phyloP scores from a whole-genome alignment of 1,140 invertebrate species.

The Penaeus japonicus region DNA sequence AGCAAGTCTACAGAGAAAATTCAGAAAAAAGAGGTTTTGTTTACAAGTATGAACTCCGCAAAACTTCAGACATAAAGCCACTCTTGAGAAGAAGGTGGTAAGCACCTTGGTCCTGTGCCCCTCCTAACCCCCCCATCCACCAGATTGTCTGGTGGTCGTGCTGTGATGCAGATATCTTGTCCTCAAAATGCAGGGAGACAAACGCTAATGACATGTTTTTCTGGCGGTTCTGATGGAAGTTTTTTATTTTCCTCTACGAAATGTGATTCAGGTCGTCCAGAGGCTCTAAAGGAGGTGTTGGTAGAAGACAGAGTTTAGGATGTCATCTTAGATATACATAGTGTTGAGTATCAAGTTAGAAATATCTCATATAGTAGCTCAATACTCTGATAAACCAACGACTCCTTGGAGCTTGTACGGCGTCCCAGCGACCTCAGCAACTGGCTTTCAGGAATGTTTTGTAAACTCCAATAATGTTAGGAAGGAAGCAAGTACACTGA shows the following conservation, averaged over 20 bases:
- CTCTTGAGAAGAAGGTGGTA: conserved; percentile 47
- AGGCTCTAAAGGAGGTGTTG: conserved; percentile 33
- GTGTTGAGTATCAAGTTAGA: conserved; percentile 8
- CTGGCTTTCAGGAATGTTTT: conserved; percentile 57
- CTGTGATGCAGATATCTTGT: conserved; percentile 56
- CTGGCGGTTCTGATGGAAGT: conserved; percentile 46
- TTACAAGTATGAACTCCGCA: conserved; percentile 53
- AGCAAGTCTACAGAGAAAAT: conserved; percentile 18
- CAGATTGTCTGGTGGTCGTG: conserved; percentile 45
- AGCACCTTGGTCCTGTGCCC: conserved; percentile 48
- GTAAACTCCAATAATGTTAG: conserved; percentile 51
- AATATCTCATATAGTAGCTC: conserved; percentile 6
- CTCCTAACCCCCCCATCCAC: conserved; percentile 30
- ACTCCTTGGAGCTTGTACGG: conserved; percentile 3
- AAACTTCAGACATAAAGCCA: conserved; percentile 41
- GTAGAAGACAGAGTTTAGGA: background rate
- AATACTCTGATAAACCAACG: conserved; percentile 16
- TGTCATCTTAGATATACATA: background rate
- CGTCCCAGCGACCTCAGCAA: conserved; percentile 44
- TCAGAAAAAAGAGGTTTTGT: conserved; percentile 42
- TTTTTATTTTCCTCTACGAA: conserved; percentile 22
- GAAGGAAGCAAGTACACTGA: conserved; percentile 56
- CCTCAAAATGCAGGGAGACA: conserved; percentile 55
- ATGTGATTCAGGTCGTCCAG: conserved; percentile 53
- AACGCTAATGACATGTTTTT: conserved; percentile 52